These are phyloP conservation scores for Patella caerulea DNA, from an alignment of 2,888 invertebrate species.

Conservation along the genomic window DNA sequence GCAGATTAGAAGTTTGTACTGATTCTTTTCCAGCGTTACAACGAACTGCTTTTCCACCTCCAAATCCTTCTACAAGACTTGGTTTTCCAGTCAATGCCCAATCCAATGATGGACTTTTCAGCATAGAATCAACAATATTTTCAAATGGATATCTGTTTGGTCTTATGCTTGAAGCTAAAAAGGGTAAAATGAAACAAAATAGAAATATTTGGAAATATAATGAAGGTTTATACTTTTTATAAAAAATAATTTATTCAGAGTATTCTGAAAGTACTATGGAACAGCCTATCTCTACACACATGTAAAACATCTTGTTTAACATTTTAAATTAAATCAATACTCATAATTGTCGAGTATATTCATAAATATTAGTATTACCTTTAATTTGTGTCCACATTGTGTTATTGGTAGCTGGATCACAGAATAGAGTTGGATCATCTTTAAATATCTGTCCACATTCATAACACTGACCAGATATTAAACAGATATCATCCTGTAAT, in stretches of 20 bases:
- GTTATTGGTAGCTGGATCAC: constrained; percentile 30
- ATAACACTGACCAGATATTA: constrained; percentile 35
- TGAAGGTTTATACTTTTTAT: no score
- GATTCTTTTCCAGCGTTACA: constrained; percentile 22
- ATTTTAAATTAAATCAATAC: no score
- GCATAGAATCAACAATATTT: neutral
- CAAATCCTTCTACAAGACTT: constrained; percentile 32
- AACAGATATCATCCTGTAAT: constrained; percentile 35
- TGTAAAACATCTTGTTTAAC: no score
- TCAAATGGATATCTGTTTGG: neutral
- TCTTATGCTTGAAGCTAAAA: neutral
- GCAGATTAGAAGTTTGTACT: constrained; percentile 21
- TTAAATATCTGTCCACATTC: constrained; percentile 33
- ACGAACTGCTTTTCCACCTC: constrained; percentile 31
- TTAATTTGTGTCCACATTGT: constrained; percentile 33
- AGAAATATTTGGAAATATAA: neutral
- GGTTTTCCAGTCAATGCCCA: constrained; percentile 15
- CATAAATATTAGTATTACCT: constrained; percentile 18
- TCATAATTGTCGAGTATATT: no score
- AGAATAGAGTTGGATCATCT: constrained; percentile 37
- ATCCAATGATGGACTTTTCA: neutral
- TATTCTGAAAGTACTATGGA: no score
- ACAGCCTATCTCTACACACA: no score
- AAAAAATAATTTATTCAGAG: no score
- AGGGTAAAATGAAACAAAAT: neutral